Base-by-base conservation (phyloP, 2,113 vertebrate genomes). In the Hippocampus mohnikei region DNA sequence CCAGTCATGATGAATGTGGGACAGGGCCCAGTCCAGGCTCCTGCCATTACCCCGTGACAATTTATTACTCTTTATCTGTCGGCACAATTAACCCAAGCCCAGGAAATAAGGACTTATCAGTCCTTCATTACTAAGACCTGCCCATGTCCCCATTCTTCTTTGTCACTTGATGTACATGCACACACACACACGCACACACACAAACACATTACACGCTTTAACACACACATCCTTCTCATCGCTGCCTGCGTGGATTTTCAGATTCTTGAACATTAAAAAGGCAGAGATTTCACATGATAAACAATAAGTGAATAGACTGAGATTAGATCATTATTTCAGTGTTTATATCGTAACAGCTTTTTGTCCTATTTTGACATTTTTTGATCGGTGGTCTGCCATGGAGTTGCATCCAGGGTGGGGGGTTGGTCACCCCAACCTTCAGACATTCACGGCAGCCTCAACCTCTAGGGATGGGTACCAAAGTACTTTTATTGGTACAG, bases 1-100 rank as follows among this genome's bases (percentile, higher is more conserved):
- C 48, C 77, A 55, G 77, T 78, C 78, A 81, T 90, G 90, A 91
- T 91, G 85, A 89, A 91, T 90, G 89, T 84, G 87, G 79, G 80
- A 81, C 84, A 85, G 84, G 76, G 67, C 86, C 68, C 58, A 67
- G 85, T 73, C 74, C 80, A 23, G 78, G 80, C 85, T 86, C 72
- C 83, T 85, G 82, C 88, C 88, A 89, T 89, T 90, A 82, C 84
- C 84, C 81, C 25, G 44, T 85, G 85, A 87, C 88, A 89, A 92
- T 92, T 85, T 90, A 90, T 92, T 90, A 88, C 83, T 79, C 85
- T 86, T 90, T 91, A 91, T 91, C 90, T 90, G 86, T 81, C 76
- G 87, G 84, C 81, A 84, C 88, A 90, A 92, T 92, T 92, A 92
- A 90, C 91, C 88, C 86, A 81, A 78, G 88, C 87, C 85, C 77